phyloP scores from a whole-genome alignment of 2,113 vertebrate species.

The Toxostoma redivivum region DNA sequence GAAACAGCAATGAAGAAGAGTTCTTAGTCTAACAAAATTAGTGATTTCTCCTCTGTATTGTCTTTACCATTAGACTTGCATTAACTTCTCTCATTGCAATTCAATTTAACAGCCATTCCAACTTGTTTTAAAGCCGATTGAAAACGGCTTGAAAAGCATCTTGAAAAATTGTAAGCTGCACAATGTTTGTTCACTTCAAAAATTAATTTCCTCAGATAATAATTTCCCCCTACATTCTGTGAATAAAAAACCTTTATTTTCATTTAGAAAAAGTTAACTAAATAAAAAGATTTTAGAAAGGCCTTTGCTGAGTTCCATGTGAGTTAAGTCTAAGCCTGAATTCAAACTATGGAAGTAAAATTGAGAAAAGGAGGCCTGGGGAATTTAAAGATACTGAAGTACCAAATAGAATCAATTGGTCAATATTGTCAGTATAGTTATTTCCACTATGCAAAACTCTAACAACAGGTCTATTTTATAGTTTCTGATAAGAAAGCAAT shows the following conservation, averaged over 20 bases:
- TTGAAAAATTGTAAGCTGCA: neutral
- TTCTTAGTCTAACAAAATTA: neutral
- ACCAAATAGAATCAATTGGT: neutral
- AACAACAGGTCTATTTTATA: neutral
- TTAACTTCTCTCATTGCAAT: neutral
- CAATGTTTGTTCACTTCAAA: conserved; percentile 36
- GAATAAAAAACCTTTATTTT: conserved; percentile 47
- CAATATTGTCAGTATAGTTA: neutral
- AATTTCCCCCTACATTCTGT: neutral
- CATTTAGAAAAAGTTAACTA: conserved; percentile 35
- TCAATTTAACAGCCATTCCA: neutral
- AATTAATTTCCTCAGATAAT: conserved; percentile 3
- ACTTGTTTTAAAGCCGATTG: neutral
- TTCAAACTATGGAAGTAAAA: neutral
- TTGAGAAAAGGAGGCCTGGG: neutral
- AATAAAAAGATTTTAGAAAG: conserved; percentile 40
- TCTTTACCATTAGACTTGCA: neutral
- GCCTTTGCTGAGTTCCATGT: neutral
- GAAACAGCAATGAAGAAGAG: neutral
- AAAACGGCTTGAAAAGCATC: neutral
- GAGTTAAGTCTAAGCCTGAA: neutral
- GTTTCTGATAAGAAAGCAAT: neutral
- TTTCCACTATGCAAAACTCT: neutral
- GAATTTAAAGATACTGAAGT: neutral
- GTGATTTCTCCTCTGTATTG: neutral